Evolutionary conservation across 2,888 invertebrate genomes (phyloP).

Genomic region (Scaptomyza tumidula): DNA sequence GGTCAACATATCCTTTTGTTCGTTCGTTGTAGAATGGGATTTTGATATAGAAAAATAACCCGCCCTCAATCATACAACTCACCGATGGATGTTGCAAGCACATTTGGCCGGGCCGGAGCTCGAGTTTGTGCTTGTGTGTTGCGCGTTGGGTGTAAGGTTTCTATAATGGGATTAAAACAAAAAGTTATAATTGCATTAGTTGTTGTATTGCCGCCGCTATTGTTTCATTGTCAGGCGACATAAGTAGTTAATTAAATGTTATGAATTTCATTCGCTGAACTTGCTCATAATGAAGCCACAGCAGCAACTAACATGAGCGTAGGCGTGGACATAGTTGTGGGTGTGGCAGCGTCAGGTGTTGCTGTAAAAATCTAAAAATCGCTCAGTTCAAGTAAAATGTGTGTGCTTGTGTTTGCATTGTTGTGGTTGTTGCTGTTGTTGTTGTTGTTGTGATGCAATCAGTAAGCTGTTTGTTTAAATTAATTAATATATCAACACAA

Average conservation of each 20-base stretch:
- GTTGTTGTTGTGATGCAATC: constrained; percentile 42
- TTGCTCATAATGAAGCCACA: constrained; percentile 32
- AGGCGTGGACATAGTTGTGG: not conserved
- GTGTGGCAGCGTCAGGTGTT: not conserved
- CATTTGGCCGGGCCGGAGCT: not conserved
- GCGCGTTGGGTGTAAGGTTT: not conserved
- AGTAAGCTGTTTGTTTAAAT: constrained; percentile 59
- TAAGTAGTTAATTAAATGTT: constrained; percentile 45
- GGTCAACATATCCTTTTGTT: too few relatives aligned
- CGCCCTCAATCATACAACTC: too few relatives aligned
- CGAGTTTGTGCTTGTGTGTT: not conserved
- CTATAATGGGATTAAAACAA: not conserved
- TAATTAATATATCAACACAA: constrained; percentile 72
- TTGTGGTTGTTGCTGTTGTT: not conserved
- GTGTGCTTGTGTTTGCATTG: not conserved
- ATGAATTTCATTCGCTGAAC: constrained; percentile 15
- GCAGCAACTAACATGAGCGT: not conserved
- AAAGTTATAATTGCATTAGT: constrained; percentile 5
- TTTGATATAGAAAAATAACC: too few relatives aligned
- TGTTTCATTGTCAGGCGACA: constrained; percentile 31
- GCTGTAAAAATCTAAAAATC: not conserved
- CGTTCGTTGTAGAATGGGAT: too few relatives aligned
- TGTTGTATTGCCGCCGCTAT: constrained; percentile 1
- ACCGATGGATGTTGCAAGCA: too few relatives aligned
- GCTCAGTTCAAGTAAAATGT: not conserved